Evolutionary conservation across 1,140 invertebrate genomes (phyloP).

Genomic region (Augochlora pura): DNA sequence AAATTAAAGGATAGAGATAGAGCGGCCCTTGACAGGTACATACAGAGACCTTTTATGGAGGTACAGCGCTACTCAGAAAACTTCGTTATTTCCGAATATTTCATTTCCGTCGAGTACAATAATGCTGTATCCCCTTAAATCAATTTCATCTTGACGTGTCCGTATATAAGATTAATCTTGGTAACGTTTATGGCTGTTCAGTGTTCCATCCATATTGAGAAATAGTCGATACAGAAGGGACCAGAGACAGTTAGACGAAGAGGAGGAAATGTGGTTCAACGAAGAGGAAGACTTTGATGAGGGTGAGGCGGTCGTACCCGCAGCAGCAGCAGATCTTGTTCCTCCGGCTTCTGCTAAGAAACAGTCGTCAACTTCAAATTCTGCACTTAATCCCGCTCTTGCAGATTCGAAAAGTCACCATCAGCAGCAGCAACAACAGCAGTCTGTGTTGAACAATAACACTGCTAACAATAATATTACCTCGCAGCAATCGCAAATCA

Average conservation of each 20-base stretch:
- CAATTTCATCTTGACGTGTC: too few relatives aligned
- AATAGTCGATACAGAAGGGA: constrained; percentile 93
- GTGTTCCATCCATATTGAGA: constrained; percentile 89
- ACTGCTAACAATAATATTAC: constrained; percentile 73
- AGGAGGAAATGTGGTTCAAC: constrained; percentile 99
- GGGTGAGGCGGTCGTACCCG: constrained; percentile 84
- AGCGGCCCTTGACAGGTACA: constrained; percentile 86
- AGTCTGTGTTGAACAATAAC: constrained; percentile 80
- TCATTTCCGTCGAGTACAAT: too few relatives aligned
- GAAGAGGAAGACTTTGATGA: constrained; percentile 97
- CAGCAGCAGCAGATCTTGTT: constrained; percentile 76
- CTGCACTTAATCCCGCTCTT: constrained; percentile 71
- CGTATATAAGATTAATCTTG: not conserved
- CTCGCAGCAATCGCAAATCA: constrained; percentile 73
- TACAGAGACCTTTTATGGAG: constrained; percentile 5
- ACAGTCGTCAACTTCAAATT: constrained; percentile 78
- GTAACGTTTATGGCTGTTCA: constrained; percentile 50
- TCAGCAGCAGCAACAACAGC: constrained; percentile 71
- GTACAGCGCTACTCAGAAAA: not conserved
- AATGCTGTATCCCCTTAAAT: too few relatives aligned
- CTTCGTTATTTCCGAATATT: not conserved
- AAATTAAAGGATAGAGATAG: constrained; percentile 91
- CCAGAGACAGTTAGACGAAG: constrained; percentile 95
- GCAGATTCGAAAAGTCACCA: constrained; percentile 74
- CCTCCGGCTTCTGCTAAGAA: constrained; percentile 73